Percentiles rank a stretch among this genome's conserved stretches.
Evolutionary conservation across 2,113 vertebrate species (phyloP).

Genomic region (Tupaia tana): DNA sequence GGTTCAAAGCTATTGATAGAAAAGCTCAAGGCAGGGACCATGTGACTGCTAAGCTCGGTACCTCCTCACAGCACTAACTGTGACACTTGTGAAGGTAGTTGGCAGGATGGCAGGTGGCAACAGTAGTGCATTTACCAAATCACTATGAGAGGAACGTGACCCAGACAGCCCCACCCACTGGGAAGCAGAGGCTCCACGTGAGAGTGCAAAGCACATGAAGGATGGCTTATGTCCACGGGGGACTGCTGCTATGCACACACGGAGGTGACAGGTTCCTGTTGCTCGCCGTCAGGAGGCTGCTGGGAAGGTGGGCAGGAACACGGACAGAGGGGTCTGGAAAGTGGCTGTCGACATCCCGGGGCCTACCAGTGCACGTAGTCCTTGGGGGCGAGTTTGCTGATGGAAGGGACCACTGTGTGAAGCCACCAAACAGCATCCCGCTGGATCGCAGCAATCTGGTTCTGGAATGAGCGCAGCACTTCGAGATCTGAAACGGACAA

Average conservation of each 20-base stretch:
- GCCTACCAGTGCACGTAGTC: conserved; percentile 98
- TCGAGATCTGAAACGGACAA: conserved; percentile 91
- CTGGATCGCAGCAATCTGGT: conserved; percentile 97
- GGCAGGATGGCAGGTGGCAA: not conserved
- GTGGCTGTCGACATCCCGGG: not conserved
- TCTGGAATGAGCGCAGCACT: conserved; percentile 95
- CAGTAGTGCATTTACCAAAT: rapidly evolving
- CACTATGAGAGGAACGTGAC: not conserved
- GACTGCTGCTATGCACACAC: not conserved
- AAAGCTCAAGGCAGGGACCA: too few relatives aligned
- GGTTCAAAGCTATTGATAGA: not conserved
- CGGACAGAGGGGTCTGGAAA: rapidly evolving
- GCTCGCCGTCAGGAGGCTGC: too few relatives aligned
- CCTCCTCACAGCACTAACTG: rapidly evolving
- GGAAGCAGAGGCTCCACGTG: not conserved
- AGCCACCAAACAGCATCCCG: conserved; percentile 99
- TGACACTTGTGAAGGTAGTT: rapidly evolving
- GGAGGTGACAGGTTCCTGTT: too few relatives aligned
- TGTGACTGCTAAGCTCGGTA: rapidly evolving
- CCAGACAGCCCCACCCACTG: too few relatives aligned
- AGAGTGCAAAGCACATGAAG: too few relatives aligned
- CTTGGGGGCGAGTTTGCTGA: conserved; percentile 96
- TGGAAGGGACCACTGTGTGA: conserved; percentile 96
- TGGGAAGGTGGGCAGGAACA: too few relatives aligned
- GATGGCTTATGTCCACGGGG: too few relatives aligned